Conservation (phyloP, 2,797 vertebrate species). For the Echeneis naucrates region DNA sequence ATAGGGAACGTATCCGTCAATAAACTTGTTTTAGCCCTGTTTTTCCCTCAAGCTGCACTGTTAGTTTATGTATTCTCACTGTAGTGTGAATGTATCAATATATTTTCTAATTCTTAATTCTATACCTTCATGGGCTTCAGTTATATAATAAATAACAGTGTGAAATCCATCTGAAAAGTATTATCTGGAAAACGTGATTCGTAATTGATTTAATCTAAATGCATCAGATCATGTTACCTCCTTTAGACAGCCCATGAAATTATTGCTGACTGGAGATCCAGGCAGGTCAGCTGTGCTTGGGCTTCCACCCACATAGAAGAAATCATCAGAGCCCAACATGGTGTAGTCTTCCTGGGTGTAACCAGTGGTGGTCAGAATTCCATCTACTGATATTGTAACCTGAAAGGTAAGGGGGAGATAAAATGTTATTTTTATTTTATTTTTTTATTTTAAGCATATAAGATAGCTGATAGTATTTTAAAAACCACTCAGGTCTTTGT, state of each 20-base stretch:
- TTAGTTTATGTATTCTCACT: not conserved
- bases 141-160: not conserved
- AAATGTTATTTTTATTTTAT: constrained; percentile 19
- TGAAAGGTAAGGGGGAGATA: constrained; percentile 63
- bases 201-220: not conserved
- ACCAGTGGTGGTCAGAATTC: constrained; percentile 97
- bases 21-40: too few species aligned
- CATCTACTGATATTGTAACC: constrained; percentile 99
- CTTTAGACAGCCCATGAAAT: constrained; percentile 99
- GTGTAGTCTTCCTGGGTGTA: constrained; percentile 99
- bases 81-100: not conserved
- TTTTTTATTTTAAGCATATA: constrained; percentile 1
- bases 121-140: not conserved
- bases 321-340: constrained; percentile 98
- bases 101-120: not conserved
- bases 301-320: constrained; percentile 98
- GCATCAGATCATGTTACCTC: constrained; percentile 86
- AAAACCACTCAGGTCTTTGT: not conserved
- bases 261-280: constrained; percentile 98
- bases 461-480: not conserved
- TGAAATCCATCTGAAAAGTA: too few species aligned
- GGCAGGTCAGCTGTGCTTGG: constrained; percentile 97
- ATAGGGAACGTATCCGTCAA: not conserved
- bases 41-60: not conserved
- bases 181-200: not conserved